Percentiles rank a stretch among this genome's conserved stretches.
Evolutionary conservation across 2,797 vertebrate genomes (phyloP).

Genomic region (Taeniopygia guttata): DNA sequence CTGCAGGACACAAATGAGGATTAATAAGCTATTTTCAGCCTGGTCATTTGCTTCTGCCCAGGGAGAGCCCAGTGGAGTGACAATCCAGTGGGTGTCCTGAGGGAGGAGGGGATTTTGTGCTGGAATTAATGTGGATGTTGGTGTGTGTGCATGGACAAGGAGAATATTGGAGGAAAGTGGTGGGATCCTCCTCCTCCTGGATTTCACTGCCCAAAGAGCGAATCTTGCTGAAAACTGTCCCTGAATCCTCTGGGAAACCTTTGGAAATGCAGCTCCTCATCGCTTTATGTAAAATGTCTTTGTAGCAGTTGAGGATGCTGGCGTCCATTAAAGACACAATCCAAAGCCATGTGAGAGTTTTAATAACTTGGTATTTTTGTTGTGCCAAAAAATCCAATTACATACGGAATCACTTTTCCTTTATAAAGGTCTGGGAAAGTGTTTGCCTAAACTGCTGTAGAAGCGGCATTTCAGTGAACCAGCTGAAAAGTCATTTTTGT

Average conservation of each 20-base stretch:
- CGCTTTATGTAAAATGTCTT: neutral
- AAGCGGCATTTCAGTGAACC: neutral
- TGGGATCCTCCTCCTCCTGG: neutral
- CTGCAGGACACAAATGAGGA: neutral
- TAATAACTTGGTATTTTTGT: neutral
- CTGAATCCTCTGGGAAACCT: neutral
- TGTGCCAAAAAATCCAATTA: neutral
- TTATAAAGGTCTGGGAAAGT: neutral
- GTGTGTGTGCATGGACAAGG: neutral
- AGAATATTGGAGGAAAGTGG: neutral
- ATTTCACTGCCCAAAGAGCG: accelerated
- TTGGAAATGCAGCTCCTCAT: neutral
- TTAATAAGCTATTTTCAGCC: neutral
- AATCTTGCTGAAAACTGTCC: neutral
- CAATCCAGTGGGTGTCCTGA: accelerated
- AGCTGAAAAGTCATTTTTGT: neutral
- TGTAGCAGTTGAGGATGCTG: neutral
- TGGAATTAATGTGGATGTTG: neutral
- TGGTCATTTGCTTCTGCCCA: neutral
- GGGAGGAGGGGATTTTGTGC: neutral
- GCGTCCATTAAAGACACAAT: neutral
- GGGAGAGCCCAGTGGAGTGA: neutral
- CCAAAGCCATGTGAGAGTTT: neutral
- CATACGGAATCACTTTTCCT: neutral
- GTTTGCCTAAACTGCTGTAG: neutral